Evolutionary conservation across 2,797 vertebrate species (phyloP).

Genomic region (Triplophysa bombifrons): DNA sequence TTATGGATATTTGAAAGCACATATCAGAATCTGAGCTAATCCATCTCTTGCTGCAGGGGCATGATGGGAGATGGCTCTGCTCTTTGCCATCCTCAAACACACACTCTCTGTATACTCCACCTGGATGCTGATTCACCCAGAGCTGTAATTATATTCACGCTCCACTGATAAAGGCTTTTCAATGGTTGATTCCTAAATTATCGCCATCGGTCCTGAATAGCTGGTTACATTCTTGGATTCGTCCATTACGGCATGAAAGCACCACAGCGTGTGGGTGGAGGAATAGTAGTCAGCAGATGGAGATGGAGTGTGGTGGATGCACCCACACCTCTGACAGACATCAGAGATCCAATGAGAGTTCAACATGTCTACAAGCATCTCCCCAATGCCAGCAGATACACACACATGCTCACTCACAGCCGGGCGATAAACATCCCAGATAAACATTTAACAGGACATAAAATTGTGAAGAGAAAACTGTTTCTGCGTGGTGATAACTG

Average conservation of each 20-base stretch:
- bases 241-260: constrained; percentile 18
- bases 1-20: constrained; percentile 13
- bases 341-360: constrained; percentile 65
- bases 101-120: background rate
- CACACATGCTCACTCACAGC: constrained; percentile 43
- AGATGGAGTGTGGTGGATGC: constrained; percentile 52
- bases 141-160: background rate
- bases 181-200: constrained; percentile 8
- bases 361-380: constrained; percentile 58
- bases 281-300: constrained; percentile 56
- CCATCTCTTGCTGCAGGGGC: background rate
- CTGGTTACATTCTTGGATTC: background rate
- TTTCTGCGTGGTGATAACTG: background rate
- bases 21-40: constrained; percentile 14
- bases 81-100: constrained; percentile 3
- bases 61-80: constrained; percentile 6
- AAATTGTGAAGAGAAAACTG: constrained; percentile 1
- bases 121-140: constrained; percentile 1
- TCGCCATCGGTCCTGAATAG: background rate
- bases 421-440: constrained; percentile 21
- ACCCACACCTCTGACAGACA: constrained; percentile 60
- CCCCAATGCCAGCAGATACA: constrained; percentile 29
- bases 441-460: constrained; percentile 27
- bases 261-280: constrained; percentile 32
- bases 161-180: background rate